Evolutionary conservation across 2,113 vertebrate species (phyloP), one percentile per base, ranked within the genome.

Genomic region (Talpa occidentalis): DNA sequence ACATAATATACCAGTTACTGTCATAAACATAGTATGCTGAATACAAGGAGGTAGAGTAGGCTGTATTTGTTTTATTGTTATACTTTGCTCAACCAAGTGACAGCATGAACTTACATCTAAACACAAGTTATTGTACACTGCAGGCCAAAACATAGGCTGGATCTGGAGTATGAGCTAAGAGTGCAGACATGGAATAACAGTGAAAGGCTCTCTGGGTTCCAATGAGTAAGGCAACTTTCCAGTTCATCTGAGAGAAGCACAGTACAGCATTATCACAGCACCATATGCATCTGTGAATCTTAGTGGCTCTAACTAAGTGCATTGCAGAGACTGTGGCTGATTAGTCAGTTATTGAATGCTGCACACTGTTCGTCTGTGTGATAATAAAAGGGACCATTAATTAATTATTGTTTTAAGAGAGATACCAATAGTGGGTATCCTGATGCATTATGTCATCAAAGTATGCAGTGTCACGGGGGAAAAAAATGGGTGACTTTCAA

Each of bases 1-100:
- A 64, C 40, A 10, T 2, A 87, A n/a, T 62, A 72, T 35, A 69
- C 72, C 90, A 91, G 12, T 35, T 89, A 92, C 44, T 77, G 22
- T 40, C 78, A 95, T 79, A 92, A 93, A 49, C n/a, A 56, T n/a
- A 93, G 37, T 85, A 5, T 37, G 12, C 44, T 74, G 70, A 83
- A n/a, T 83, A 70, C 12, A 86, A 90, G 62, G 37, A 77, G 35
- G 59, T 90, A 78, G 40, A 91, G 88, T 28, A 85, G 42, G 10
- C 37, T 92, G 10, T 49, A 64, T 91, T 94, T 92, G 40, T 95
- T 94, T 69, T 94, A 84, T 94, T 94, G 62, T 95, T 92, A 32
- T 37, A 42, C 42, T 85, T 95, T 93, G 59, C 82, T 91, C 69
- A 59, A 85, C 3, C 10, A 86, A 89, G 49, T 86, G 96, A 90